phyloP scores from a whole-genome alignment of 2,888 invertebrate genomes.

The Chesias legatella region DNA sequence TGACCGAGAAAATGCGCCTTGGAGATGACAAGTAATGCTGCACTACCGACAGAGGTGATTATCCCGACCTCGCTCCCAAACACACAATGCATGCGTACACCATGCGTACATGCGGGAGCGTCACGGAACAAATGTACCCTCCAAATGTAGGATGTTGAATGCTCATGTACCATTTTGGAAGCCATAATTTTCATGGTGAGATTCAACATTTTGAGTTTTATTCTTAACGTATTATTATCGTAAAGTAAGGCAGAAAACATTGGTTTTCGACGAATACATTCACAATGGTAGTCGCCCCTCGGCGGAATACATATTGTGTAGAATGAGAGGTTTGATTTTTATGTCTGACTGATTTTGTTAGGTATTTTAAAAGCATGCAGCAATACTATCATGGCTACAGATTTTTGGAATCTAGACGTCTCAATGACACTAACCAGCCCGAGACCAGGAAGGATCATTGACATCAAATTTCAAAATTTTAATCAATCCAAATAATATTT shows the following conservation, averaged over 20 bases:
- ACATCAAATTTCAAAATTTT: too few species aligned
- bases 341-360: slow-evolving; percentile 31
- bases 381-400: too few species aligned
- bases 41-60: slow-evolving; percentile 79
- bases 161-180: slow-evolving; percentile 27
- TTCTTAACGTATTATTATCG: too few species aligned
- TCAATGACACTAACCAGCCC: too few species aligned
- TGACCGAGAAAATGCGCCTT: slow-evolving; percentile 60
- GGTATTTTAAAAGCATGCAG: too few species aligned
- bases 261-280: too few species aligned
- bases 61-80: slow-evolving; percentile 68
- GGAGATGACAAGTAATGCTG: slow-evolving; percentile 75
- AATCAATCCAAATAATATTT: too few species aligned
- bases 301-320: slow-evolving; percentile 46
- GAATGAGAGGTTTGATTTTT: slow-evolving; percentile 46
- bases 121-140: slow-evolving; percentile 32
- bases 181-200: too few species aligned
- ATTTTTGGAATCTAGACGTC: too few species aligned
- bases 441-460: too few species aligned
- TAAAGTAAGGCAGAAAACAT: too few species aligned
- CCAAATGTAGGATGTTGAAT: slow-evolving; percentile 19
- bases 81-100: slow-evolving; percentile 33
- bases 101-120: slow-evolving; percentile 62
- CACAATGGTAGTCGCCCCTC: slow-evolving; percentile 63
- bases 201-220: too few species aligned